Evolutionary conservation across 2,888 invertebrate genomes (phyloP).

Genomic region (Leucoma salicis): DNA sequence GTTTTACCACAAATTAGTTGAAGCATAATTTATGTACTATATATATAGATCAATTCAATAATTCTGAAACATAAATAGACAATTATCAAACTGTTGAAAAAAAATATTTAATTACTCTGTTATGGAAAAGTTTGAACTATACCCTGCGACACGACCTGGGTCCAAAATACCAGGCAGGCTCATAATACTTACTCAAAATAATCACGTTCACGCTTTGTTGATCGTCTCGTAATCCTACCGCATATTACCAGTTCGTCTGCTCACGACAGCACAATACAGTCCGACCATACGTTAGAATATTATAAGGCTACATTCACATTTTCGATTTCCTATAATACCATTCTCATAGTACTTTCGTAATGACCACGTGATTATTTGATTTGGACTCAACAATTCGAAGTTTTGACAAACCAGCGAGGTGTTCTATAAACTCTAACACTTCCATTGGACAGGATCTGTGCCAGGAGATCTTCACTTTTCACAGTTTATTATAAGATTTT

Average conservation of each 20-base stretch:
- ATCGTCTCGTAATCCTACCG: constrained; percentile 47
- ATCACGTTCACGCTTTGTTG: constrained; percentile 41
- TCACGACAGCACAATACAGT: constrained; percentile 53
- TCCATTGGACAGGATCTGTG: too few relatives aligned
- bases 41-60: too few relatives aligned
- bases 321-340: constrained; percentile 35
- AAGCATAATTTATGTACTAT: too few relatives aligned
- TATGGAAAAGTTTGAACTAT: constrained; percentile 11
- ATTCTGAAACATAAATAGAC: background rate
- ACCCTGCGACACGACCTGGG: constrained; percentile 13
- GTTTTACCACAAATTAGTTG: too few relatives aligned
- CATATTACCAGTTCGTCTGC: constrained; percentile 55
- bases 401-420: too few relatives aligned
- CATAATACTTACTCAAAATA: constrained; percentile 31
- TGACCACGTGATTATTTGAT: too few relatives aligned
- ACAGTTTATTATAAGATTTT: too few relatives aligned
- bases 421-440: too few relatives aligned
- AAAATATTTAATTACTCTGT: background rate
- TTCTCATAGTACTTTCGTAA: too few relatives aligned
- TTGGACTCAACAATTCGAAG: too few relatives aligned
- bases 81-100: background rate
- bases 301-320: constrained; percentile 34
- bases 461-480: too few relatives aligned
- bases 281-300: constrained; percentile 43
- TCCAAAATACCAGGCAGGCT: constrained; percentile 20